Conservation (phyloP, 2,797 vertebrate genomes). For the Eulemur mongoz region DNA sequence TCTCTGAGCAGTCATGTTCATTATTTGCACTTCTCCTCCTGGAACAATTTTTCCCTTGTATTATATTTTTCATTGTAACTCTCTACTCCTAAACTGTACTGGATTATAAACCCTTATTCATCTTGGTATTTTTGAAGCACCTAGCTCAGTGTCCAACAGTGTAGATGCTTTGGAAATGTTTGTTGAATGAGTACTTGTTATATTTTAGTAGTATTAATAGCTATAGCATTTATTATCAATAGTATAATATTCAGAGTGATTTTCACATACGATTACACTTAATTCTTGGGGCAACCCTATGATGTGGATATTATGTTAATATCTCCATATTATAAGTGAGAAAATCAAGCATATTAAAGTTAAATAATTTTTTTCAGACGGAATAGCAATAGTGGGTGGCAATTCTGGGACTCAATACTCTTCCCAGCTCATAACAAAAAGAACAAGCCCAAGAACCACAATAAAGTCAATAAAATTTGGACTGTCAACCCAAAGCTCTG, state of each 20-base stretch:
- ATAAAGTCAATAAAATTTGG: neutral
- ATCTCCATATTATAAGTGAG: neutral
- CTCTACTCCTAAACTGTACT: neutral
- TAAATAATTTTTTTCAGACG: neutral
- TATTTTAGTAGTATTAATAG: neutral
- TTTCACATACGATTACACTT: neutral
- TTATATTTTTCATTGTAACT: constrained; percentile 30
- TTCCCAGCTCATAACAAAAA: neutral
- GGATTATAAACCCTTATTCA: neutral
- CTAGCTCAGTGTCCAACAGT: neutral
- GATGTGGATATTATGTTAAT: neutral
- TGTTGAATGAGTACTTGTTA: constrained; percentile 13
- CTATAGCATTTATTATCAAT: neutral
- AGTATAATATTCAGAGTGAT: neutral
- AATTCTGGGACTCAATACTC: neutral
- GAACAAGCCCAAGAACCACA: neutral
- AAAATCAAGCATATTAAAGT: neutral
- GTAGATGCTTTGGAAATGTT: constrained; percentile 19
- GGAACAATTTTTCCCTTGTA: neutral
- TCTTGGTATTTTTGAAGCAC: constrained; percentile 32
- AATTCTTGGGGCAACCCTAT: neutral
- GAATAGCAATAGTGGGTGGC: neutral
- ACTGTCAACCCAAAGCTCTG: neutral
- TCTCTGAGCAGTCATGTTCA: neutral
- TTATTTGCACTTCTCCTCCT: neutral